Evolutionary conservation across 2,888 invertebrate species (phyloP), one percentile per base, ranked within the genome.

Genomic region (Parochlus steinenii): DNA sequence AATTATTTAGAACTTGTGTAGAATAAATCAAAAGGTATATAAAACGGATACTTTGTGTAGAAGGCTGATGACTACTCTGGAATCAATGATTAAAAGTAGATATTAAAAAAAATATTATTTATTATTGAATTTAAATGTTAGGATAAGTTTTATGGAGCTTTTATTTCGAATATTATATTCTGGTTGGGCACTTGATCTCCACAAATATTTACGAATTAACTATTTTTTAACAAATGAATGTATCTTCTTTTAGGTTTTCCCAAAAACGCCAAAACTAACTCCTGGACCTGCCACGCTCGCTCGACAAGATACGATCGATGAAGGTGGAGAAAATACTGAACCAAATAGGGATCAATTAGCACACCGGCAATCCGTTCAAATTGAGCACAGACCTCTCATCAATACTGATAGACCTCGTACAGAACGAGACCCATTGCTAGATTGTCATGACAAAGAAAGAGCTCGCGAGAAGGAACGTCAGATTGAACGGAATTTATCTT

Each of bases 301-400:
- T 4, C 64, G 78, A 23, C 77, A 78, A 52, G 81, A 81, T 50
- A 80, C 82, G 33, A 82, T 83, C 46, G 81, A 82, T 51, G 82
- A 82, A 53, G 66, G 68, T 41, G 63, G 65, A 37, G 71, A 70
- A 48, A n/a, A n/a, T n/a, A 52, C 58, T 27, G 70, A 68, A 45
- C 55, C 61, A 10, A 53, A 55, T 6, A 41, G 31, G 18, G 33
- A 41, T 20, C 52, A 53, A 42, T 48, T 64, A 47, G 62, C 62
- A 44, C 41, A 45, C 44, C 44, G 49, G 43, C 18, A 49, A 46
- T 6, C 48, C 44, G 51, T 44, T 46, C 50, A 41, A 56, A 47
- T 49, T 53, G 47, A 41, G 39, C 46, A 39, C 46, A 47, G 47
- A 50, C 50, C 42, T 52, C 55, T 29, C 41, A 47, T 11, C 45